phyloP scores from a whole-genome alignment of 2,888 invertebrate species.

The Melieria crassipennis region DNA sequence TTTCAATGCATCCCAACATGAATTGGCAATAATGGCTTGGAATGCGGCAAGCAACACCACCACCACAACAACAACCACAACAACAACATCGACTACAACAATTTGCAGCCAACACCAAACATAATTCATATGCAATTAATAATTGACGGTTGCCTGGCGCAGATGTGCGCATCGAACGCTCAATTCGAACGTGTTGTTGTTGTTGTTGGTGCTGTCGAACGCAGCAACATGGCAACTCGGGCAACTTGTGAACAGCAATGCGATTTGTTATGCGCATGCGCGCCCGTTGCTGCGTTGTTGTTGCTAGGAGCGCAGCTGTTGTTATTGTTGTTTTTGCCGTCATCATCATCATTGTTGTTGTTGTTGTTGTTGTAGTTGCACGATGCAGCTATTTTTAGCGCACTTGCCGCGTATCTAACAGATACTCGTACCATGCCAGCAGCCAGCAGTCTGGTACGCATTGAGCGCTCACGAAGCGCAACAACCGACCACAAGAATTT shows the following conservation, averaged over 20 bases:
- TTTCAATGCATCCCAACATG: slow-evolving; percentile 29
- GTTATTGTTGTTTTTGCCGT: background rate
- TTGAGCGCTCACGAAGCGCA: slow-evolving; percentile 9
- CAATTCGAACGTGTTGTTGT: background rate
- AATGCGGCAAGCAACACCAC: slow-evolving; percentile 29
- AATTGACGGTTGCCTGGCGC: slow-evolving; percentile 51
- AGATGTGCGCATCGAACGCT: slow-evolving; percentile 16
- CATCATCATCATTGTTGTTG: slow-evolving; percentile 22
- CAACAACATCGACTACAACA: background rate
- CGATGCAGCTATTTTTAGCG: slow-evolving; percentile 19
- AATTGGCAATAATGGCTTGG: slow-evolving; percentile 19
- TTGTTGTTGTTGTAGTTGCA: slow-evolving; percentile 15
- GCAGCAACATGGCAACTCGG: slow-evolving; percentile 20
- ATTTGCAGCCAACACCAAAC: slow-evolving; percentile 32
- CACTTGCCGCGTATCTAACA: background rate
- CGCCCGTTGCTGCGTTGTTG: background rate
- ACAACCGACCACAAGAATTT: too few relatives aligned
- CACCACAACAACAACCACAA: slow-evolving; percentile 11
- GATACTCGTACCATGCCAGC: background rate
- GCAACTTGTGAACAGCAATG: slow-evolving; percentile 10
- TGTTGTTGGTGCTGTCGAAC: background rate
- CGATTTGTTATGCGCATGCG: slow-evolving; percentile 32
- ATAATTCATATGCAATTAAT: slow-evolving; percentile 60
- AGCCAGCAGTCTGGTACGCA: background rate
- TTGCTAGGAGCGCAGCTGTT: too few relatives aligned